A percentile compares a stretch with the other conserved stretches of the same genome.
These are phyloP conservation scores for Chaetodon auriga DNA, from an alignment of 2,113 vertebrate species.

Conservation along the genomic window DNA sequence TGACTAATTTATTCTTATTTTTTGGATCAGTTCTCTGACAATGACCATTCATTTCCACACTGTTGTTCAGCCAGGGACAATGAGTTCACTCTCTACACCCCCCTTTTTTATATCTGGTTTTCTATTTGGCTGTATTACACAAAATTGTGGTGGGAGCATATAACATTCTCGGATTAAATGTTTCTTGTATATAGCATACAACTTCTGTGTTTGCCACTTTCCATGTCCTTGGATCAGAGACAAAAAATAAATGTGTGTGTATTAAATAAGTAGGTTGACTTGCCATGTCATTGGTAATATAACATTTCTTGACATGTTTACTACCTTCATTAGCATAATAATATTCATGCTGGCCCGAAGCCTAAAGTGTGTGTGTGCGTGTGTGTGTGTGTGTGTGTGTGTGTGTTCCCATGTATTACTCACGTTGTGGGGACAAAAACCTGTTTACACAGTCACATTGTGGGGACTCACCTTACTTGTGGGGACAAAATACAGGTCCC, in stretches of 20 bases:
- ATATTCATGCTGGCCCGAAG: slow-evolving; percentile 12
- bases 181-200: not conserved
- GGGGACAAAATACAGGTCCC: too few species aligned
- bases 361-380: slow-evolving; percentile 1
- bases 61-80: too few species aligned
- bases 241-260: not conserved
- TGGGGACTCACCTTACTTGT: too few species aligned
- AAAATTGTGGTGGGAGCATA: not conserved
- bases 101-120: not conserved
- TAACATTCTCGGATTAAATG: not conserved
- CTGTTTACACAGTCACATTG: too few species aligned
- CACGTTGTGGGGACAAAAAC: too few species aligned
- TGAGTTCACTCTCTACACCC: too few species aligned
- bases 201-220: not conserved
- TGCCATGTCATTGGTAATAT: slow-evolving; percentile 1
- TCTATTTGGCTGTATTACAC: not conserved
- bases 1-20: too few species aligned
- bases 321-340: slow-evolving; percentile 23
- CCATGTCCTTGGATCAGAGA: not conserved
- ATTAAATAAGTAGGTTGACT: not conserved
- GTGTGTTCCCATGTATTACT: too few species aligned
- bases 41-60: too few species aligned
- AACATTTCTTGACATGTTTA: slow-evolving; percentile 41
- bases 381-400: not conserved
- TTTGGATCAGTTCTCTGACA: too few species aligned